Percentiles rank a stretch among this genome's conserved stretches.
phyloP scores from a whole-genome alignment of 2,113 vertebrate genomes.

The Pelecanus crispus region DNA sequence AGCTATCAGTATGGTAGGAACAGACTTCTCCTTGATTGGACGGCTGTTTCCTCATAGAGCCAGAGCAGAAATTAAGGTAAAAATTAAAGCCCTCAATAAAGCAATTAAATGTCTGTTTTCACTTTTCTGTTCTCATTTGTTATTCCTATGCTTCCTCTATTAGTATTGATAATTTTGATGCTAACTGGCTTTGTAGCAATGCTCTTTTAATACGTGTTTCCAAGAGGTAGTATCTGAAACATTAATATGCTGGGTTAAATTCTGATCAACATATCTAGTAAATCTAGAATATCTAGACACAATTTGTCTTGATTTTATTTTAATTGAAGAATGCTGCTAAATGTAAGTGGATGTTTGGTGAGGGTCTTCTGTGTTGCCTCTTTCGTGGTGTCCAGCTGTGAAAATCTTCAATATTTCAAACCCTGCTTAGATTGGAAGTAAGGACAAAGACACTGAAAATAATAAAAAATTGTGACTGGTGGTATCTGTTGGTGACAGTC shows the following conservation, averaged over 20 bases:
- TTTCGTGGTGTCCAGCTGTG: neutral
- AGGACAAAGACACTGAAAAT: neutral
- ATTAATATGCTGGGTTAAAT: neutral
- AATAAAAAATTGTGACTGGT: neutral
- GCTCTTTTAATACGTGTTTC: neutral
- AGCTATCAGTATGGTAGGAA: conserved; percentile 99
- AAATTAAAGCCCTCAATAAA: neutral
- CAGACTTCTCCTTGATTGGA: conserved; percentile 96
- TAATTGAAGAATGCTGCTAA: neutral
- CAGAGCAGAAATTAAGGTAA: conserved; percentile 94
- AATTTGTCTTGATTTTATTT: neutral
- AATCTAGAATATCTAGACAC: neutral
- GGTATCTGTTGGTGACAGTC: neutral
- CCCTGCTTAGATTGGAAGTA: neutral
- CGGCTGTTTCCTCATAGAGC: conserved; percentile 93
- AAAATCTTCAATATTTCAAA: neutral
- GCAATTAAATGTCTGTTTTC: neutral
- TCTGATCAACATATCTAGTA: neutral
- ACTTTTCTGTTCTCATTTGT: neutral
- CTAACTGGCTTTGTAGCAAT: neutral
- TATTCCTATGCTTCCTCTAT: neutral
- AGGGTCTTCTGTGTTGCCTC: neutral
- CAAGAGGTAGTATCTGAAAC: neutral
- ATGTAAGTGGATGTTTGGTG: neutral
- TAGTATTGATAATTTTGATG: neutral